Conservation (phyloP, 2,113 vertebrate genomes). For the Fulmarus glacialis region DNA sequence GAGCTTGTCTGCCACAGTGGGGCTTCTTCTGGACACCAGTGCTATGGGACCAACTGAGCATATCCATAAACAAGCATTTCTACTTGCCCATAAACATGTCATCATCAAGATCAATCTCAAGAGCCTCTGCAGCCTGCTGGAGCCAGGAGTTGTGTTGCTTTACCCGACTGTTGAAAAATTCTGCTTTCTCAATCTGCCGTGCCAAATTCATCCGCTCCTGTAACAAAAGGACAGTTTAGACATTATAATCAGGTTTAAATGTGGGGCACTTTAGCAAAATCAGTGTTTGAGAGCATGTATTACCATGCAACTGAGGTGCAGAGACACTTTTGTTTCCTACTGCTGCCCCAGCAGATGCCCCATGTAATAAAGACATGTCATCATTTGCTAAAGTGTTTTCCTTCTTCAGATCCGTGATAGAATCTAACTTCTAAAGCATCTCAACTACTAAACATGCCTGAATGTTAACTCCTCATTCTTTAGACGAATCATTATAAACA, state of each 20-base stretch:
- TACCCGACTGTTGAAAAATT: constrained; percentile 88
- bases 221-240: neutral
- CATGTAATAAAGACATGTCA: neutral
- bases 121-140: constrained; percentile 87
- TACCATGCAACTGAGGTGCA: neutral
- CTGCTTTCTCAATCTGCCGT: constrained; percentile 89
- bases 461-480: neutral
- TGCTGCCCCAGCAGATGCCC: neutral
- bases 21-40: neutral
- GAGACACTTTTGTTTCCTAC: neutral
- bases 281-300: neutral
- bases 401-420: neutral
- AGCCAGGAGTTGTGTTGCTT: constrained; percentile 96
- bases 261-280: neutral
- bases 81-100: constrained; percentile 76
- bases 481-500: neutral
- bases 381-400: neutral
- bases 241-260: neutral
- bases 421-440: neutral
- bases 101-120: constrained; percentile 92
- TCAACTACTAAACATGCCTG: neutral
- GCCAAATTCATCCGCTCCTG: constrained; percentile 91
- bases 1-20: neutral
- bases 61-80: neutral
- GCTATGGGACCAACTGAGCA: neutral